Evolutionary conservation across 2,797 vertebrate genomes (phyloP).

Genomic region (Rhyacichthys aspro): DNA sequence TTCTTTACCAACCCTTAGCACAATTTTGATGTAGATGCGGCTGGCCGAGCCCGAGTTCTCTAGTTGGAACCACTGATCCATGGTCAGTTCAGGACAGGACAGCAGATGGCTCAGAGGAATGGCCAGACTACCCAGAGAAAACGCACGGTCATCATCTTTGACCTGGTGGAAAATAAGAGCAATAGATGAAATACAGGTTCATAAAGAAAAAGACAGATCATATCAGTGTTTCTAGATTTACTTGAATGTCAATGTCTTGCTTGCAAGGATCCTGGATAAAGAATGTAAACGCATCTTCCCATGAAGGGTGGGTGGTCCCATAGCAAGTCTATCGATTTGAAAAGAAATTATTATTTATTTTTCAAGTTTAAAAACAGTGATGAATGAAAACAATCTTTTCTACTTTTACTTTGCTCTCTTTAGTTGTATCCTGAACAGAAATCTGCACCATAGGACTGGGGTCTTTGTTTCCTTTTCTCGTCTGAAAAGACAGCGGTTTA

Average conservation of each 20-base stretch:
- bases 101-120: constrained; percentile 85
- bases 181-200: not conserved
- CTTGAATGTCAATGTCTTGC: constrained; percentile 90
- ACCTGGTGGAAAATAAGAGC: constrained; percentile 74
- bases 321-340: constrained; percentile 79
- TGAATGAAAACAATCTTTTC: not conserved
- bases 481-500: constrained; percentile 66
- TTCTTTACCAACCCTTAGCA: constrained; percentile 84
- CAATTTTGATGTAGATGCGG: constrained; percentile 87
- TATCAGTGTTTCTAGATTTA: constrained; percentile 43
- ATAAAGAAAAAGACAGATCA: not conserved
- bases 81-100: constrained; percentile 78
- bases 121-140: constrained; percentile 83
- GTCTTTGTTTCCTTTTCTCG: constrained; percentile 90
- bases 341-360: not conserved
- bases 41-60: constrained; percentile 84
- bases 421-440: constrained; percentile 88
- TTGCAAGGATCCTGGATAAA: constrained; percentile 89
- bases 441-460: constrained; percentile 91
- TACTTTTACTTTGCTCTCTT: constrained; percentile 86
- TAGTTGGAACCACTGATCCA: constrained; percentile 94
- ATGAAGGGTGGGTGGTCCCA: constrained; percentile 82
- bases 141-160: constrained; percentile 88
- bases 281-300: constrained; percentile 94
- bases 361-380: not conserved